These are phyloP conservation scores for Ptychoptera contaminata DNA, from an alignment of 2,888 invertebrate species.

Conservation along the genomic window DNA sequence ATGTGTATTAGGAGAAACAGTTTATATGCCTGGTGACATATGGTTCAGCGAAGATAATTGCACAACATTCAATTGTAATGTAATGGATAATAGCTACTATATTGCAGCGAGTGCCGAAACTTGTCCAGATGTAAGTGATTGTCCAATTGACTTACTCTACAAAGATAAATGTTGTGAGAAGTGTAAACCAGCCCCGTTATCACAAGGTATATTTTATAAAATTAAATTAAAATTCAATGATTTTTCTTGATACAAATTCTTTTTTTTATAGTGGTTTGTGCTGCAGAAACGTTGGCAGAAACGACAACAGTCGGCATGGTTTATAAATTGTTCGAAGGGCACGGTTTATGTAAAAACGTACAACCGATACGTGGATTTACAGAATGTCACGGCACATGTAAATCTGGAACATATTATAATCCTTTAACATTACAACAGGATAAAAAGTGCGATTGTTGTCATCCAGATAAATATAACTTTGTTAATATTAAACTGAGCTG, in stretches of 20 bases:
- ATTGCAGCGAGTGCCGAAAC: conserved; percentile 35
- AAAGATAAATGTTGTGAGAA: conserved; percentile 50
- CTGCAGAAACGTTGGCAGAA: conserved; percentile 35
- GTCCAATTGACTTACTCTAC: conserved; percentile 38
- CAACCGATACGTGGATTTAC: conserved; percentile 42
- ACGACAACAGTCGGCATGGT: conserved; percentile 43
- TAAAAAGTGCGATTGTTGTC: conserved; percentile 42
- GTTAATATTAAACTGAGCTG: conserved; percentile 26
- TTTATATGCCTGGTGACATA: conserved; percentile 34
- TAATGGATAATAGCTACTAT: conserved; percentile 34
- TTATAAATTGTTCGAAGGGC: conserved; percentile 27
- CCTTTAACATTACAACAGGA: conserved; percentile 39
- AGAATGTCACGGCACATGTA: conserved; percentile 55
- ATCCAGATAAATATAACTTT: conserved; percentile 22
- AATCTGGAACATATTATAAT: conserved; percentile 53
- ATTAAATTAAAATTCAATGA: not conserved
- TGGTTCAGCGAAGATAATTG: conserved; percentile 52
- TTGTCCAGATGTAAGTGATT: conserved; percentile 47
- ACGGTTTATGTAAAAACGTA: conserved; percentile 49
- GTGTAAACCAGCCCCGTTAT: conserved; percentile 38
- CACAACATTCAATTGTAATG: conserved; percentile 40
- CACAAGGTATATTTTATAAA: conserved; percentile 11
- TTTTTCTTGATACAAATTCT: not conserved
- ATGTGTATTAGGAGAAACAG: conserved; percentile 36
- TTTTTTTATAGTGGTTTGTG: conserved; percentile 35